These are phyloP conservation scores for Marisa cornuarietis DNA, from an alignment of 1,140 invertebrate genomes.

Conservation along the genomic window DNA sequence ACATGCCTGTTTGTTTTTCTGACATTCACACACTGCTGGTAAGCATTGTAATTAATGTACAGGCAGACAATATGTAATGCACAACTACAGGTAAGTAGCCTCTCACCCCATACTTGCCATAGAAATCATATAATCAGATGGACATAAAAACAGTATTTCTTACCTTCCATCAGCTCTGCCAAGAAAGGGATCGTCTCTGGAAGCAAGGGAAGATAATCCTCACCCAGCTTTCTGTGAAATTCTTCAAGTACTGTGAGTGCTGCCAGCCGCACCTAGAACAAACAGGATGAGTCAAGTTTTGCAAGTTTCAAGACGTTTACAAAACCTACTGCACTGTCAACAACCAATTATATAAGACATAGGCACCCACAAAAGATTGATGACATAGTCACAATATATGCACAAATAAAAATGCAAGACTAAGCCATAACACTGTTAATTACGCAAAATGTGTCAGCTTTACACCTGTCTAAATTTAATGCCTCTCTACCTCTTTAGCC, in stretches of 20 bases:
- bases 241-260: conserved; percentile 62
- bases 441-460: too few relatives aligned
- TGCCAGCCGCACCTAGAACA: conserved; percentile 60
- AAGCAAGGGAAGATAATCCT: conserved; percentile 66
- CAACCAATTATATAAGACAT: not conserved
- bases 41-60: not conserved
- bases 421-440: too few relatives aligned
- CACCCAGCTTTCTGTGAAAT: conserved; percentile 62
- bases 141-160: conserved; percentile 4
- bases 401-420: too few relatives aligned
- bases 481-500: not conserved
- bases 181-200: conserved; percentile 69
- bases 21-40: not conserved
- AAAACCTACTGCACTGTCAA: not conserved
- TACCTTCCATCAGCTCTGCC: conserved; percentile 69
- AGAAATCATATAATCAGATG: not conserved
- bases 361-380: not conserved
- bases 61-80: not conserved
- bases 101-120: not conserved
- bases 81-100: not conserved
- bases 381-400: too few relatives aligned
- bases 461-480: too few relatives aligned
- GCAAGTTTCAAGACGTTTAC: too few relatives aligned
- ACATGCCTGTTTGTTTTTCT: too few relatives aligned
- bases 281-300: not conserved